Evolutionary conservation across 2,888 invertebrate genomes (phyloP).

Genomic region (Diploptera punctata): DNA sequence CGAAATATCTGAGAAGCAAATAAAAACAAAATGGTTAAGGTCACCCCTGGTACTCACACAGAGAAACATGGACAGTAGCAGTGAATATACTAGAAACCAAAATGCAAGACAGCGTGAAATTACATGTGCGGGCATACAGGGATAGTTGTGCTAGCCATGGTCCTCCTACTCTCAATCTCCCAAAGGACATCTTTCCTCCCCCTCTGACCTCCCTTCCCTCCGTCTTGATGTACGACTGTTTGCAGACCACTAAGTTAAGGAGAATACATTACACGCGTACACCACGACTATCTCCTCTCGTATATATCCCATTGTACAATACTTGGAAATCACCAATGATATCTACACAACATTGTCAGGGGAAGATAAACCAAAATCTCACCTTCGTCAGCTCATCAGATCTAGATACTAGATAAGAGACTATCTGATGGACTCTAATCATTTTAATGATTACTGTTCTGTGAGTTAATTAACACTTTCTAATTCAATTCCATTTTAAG

Average conservation of each 20-base stretch:
- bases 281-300: slow-evolving; percentile 10
- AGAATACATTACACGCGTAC: slow-evolving; percentile 42
- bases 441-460: too few relatives aligned
- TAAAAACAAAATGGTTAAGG: too few relatives aligned
- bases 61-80: slow-evolving; percentile 16
- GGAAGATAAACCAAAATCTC: too few relatives aligned
- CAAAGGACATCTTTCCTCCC: slow-evolving; percentile 49
- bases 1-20: too few relatives aligned
- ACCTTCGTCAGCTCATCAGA: too few relatives aligned
- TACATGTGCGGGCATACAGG: slow-evolving; percentile 49
- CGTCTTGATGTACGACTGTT: slow-evolving; percentile 46
- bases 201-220: slow-evolving; percentile 44
- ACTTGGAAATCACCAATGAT: slow-evolving; percentile 15
- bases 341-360: too few relatives aligned
- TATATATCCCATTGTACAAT: slow-evolving; percentile 5
- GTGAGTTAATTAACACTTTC: too few relatives aligned
- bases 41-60: slow-evolving; percentile 2
- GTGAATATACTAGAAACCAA: slow-evolving; percentile 37
- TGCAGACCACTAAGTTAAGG: slow-evolving; percentile 43
- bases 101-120: slow-evolving; percentile 65
- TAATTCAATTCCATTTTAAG: too few relatives aligned
- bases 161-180: slow-evolving; percentile 26
- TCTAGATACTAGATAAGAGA: too few relatives aligned
- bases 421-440: too few relatives aligned
- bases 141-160: slow-evolving; percentile 17